Evolutionary conservation across 2,113 vertebrate genomes (phyloP), one percentile per base, ranked within the genome.

Genomic region (Microcebus lehilahytsara): DNA sequence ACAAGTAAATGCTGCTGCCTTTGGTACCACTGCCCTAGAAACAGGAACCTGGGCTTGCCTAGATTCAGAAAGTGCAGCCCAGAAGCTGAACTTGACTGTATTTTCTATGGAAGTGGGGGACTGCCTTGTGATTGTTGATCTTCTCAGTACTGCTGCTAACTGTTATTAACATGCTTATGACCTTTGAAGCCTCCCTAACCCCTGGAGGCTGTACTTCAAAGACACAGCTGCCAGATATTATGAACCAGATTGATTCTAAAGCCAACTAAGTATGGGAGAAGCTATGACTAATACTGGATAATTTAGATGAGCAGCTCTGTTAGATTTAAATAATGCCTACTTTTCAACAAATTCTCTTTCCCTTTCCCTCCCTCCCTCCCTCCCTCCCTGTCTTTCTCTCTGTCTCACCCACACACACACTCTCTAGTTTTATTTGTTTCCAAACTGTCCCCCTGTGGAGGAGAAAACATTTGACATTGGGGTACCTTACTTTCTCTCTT

Each of bases 201-300:
- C 56, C 16, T 81, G 46, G 78, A 37, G 8, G 22, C 25, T 51
- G 19, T 89, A 53, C 4, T 66, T 32, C 46, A 95, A 89, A 91
- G 37, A 77, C 56, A 83, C 16, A 93, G 49, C 23, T 93, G 72
- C 34, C 60, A 96, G 46, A 53, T 56, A 92, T 66, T 75, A 91
- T 86, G 58, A 93, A 83, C 9, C 25, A 94, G 20, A 97, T 62
- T 84, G 85, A 60, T 16, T 6, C 2, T 37, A 96, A 95, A 20
- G 10, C 12, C 40, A 81, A 84, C 8, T 9, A 74, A 93, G 9
- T 91, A 46, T 75, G 37, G 58, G 51, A 91, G 30, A 96, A 93
- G 3, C 27, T 67, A 3, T 94, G 53, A 4, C 32, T 77, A 77
- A 75, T 85, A 69, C 19, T 34, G 8, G 58, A 67, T 89, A 85